phyloP scores from a whole-genome alignment of 53 echinoderm and acorn worm species.

The Arbacia lixula region DNA sequence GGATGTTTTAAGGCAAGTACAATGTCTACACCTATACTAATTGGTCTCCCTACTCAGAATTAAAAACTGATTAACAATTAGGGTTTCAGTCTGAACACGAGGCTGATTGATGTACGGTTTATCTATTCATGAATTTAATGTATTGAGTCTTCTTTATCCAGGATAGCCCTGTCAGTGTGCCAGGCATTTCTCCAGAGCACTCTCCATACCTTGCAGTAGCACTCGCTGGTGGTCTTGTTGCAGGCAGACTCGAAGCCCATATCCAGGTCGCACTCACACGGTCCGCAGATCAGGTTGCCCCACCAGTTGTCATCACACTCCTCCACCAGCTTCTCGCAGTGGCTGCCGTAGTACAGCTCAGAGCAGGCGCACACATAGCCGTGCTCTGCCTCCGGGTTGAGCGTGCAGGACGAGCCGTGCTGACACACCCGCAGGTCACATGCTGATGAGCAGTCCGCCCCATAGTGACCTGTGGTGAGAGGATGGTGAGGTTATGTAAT shows the following conservation, averaged over 20 bases:
- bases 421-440: constrained; percentile 85
- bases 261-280: constrained; percentile 93
- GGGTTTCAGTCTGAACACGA: too few species aligned
- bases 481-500: too few species aligned
- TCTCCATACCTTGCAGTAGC: constrained; percentile 92
- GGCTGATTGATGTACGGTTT: too few species aligned
- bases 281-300: constrained; percentile 93
- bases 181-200: too few species aligned
- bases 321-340: constrained; percentile 85
- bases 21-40: too few species aligned
- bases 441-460: constrained; percentile 77
- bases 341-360: constrained; percentile 83
- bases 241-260: constrained; percentile 84
- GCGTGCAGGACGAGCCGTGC: constrained; percentile 73
- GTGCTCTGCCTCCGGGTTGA: constrained; percentile 5
- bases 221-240: constrained; percentile 94
- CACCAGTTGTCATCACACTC: constrained; percentile 83
- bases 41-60: too few species aligned
- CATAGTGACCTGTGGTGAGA: constrained; percentile 96
- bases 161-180: too few species aligned
- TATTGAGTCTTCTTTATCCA: too few species aligned
- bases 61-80: too few species aligned
- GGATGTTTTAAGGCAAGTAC: too few species aligned
- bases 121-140: too few species aligned
- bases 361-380: constrained; percentile 91